Evolutionary conservation across 2,113 vertebrate species (phyloP).

Genomic region (Cephalopterus ornatus): DNA sequence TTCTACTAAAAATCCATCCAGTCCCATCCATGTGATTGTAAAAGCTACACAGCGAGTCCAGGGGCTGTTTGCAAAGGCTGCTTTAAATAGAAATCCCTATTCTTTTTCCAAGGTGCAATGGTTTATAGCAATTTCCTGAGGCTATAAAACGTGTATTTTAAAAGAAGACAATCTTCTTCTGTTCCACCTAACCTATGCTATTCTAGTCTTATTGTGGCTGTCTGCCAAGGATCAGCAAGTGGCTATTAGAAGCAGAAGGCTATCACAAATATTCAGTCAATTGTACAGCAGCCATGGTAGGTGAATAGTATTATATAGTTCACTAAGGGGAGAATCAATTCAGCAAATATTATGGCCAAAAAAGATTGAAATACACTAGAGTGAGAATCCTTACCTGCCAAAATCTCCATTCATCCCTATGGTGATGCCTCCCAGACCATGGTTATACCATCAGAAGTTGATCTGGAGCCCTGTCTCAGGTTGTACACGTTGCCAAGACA

Average conservation of each 20-base stretch:
- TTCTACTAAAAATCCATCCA: constrained; percentile 50
- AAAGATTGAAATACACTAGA: neutral
- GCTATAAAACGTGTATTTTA: neutral
- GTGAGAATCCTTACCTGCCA: neutral
- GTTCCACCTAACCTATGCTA: neutral
- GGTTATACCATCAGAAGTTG: neutral
- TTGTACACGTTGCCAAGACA: neutral
- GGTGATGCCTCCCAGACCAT: neutral
- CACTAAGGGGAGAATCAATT: neutral
- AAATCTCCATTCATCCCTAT: neutral
- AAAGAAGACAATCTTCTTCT: neutral
- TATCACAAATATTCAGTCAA: neutral
- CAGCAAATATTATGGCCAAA: neutral
- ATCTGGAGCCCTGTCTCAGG: neutral
- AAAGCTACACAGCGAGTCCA: neutral
- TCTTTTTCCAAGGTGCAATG: constrained; percentile 16
- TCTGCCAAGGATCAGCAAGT: neutral
- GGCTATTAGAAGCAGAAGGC: neutral
- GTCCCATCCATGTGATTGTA: neutral
- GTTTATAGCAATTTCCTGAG: constrained; percentile 23
- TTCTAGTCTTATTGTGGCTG: neutral
- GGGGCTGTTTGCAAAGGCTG: constrained; percentile 2
- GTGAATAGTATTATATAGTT: neutral
- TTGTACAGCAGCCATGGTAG: neutral
- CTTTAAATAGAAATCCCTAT: constrained; percentile 27